A percentile compares a stretch with the other conserved stretches of the same genome.
These are phyloP conservation scores for Malacoctenus gilli DNA, from an alignment of 2,797 vertebrate genomes.

Conservation along the genomic window DNA sequence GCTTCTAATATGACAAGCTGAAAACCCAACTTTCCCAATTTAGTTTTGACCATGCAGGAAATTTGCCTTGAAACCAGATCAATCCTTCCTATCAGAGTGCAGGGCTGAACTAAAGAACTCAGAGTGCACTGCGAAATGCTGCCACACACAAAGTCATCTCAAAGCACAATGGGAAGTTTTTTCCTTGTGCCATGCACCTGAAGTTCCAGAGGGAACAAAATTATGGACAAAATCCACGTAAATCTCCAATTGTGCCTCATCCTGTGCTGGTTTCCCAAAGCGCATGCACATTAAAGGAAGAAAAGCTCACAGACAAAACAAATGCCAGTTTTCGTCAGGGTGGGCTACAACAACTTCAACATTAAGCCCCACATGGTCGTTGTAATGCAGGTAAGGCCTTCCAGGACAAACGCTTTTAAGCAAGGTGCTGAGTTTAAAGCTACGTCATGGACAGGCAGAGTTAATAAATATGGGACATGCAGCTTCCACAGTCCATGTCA, in stretches of 20 bases:
- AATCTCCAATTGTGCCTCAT: constrained; percentile 10
- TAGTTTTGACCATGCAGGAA: no score
- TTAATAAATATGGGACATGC: constrained; percentile 65
- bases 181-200: constrained; percentile 32
- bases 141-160: constrained; percentile 14
- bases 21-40: no score
- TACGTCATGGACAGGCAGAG: constrained; percentile 36
- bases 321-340: constrained; percentile 9
- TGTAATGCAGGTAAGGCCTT: constrained; percentile 19
- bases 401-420: constrained; percentile 29
- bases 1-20: no score
- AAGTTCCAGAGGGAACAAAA: not conserved
- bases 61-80: no score
- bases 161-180: constrained; percentile 31
- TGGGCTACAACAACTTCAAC: constrained; percentile 9
- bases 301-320: constrained; percentile 48
- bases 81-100: no score
- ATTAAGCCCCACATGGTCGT: constrained; percentile 5
- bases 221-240: constrained; percentile 10
- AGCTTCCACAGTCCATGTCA: constrained; percentile 78
- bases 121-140: not conserved
- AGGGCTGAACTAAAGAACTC: constrained; percentile 2
- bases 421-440: constrained; percentile 10
- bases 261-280: constrained; percentile 31
- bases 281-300: constrained; percentile 66